Conservation (phyloP, 53 echinoderm and acorn worm species). For the Apostichopus leukothele region DNA sequence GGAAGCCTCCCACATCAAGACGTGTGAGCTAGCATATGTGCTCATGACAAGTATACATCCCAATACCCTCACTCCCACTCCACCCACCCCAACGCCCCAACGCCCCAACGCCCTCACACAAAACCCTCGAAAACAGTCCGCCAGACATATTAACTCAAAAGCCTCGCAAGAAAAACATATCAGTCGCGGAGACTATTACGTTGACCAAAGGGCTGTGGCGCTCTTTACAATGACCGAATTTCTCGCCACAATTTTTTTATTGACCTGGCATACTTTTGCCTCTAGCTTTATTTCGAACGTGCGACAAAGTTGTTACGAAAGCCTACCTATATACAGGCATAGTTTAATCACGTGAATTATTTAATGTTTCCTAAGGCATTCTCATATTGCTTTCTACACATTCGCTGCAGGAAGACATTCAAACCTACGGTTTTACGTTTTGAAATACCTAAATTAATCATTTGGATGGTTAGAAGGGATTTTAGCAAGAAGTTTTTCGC, state of each 20-base stretch:
- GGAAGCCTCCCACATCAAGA: too few relatives aligned
- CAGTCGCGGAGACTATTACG: too few relatives aligned
- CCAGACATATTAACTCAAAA: too few relatives aligned
- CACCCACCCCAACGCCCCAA: too few relatives aligned
- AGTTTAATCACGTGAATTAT: conserved; percentile 3
- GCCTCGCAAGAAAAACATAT: too few relatives aligned
- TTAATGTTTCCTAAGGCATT: neutral
- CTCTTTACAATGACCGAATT: neutral
- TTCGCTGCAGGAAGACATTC: neutral
- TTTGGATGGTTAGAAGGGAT: neutral
- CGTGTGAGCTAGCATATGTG: too few relatives aligned
- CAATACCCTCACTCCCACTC: too few relatives aligned
- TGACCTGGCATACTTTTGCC: neutral
- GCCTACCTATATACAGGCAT: neutral
- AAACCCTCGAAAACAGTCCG: too few relatives aligned
- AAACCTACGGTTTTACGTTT: neutral
- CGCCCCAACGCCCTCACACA: too few relatives aligned
- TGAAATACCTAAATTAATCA: neutral
- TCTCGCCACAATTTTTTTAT: neutral
- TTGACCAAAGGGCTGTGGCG: too few relatives aligned
- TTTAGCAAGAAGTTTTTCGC: neutral
- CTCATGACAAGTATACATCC: too few relatives aligned
- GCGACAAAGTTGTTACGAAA: neutral
- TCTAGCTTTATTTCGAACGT: neutral
- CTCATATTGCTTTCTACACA: neutral